Percentiles rank a stretch among this genome's conserved stretches.
These are phyloP conservation scores for Tridacna crocea DNA, from an alignment of 2,888 invertebrate genomes.

Conservation along the genomic window DNA sequence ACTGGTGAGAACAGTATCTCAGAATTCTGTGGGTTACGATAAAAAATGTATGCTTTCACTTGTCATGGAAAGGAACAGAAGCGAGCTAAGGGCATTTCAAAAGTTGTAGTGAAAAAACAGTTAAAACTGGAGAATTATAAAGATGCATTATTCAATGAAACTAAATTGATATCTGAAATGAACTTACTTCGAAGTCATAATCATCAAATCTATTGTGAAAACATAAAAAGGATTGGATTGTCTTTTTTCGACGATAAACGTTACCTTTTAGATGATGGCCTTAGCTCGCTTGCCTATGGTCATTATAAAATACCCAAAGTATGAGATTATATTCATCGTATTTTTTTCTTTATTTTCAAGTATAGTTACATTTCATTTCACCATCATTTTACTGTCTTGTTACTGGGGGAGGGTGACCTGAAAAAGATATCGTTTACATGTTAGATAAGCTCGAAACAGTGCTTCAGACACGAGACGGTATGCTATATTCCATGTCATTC, in stretches of 20 bases:
- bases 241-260: slow-evolving; percentile 44
- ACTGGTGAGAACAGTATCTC: slow-evolving; percentile 41
- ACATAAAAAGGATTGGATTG: slow-evolving; percentile 42
- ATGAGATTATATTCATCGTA: too few relatives aligned
- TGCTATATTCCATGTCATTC: too few relatives aligned
- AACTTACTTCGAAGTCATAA: slow-evolving; percentile 34
- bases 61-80: slow-evolving; percentile 35
- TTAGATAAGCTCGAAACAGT: too few relatives aligned
- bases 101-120: slow-evolving; percentile 32
- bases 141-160: slow-evolving; percentile 34
- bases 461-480: too few relatives aligned
- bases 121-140: slow-evolving; percentile 37
- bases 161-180: slow-evolving; percentile 32
- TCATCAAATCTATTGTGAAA: slow-evolving; percentile 46
- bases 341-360: too few relatives aligned
- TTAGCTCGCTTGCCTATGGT: slow-evolving; percentile 35
- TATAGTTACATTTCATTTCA: too few relatives aligned
- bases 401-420: too few relatives aligned
- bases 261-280: slow-evolving; percentile 35
- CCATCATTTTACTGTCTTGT: too few relatives aligned
- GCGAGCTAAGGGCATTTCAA: too few relatives aligned
- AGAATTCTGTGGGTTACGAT: slow-evolving; percentile 35
- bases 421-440: too few relatives aligned
- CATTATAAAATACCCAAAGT: slow-evolving; percentile 40
- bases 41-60: slow-evolving; percentile 45